Evolutionary conservation across 1,140 invertebrate species (phyloP).

Genomic region (Polyergus mexicanus): DNA sequence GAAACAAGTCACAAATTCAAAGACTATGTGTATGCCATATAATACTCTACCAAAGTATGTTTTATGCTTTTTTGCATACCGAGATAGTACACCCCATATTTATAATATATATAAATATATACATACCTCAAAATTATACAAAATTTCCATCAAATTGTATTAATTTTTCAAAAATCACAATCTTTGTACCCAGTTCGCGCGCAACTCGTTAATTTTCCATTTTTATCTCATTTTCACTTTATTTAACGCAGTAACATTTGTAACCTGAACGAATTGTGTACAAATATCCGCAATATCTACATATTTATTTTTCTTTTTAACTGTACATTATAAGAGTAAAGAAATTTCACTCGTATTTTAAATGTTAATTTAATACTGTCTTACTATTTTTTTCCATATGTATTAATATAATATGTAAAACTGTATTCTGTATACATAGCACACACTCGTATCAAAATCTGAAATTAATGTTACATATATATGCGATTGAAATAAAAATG

Average conservation of each 20-base stretch:
- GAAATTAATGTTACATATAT: slow-evolving; percentile 17
- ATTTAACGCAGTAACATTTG: slow-evolving; percentile 42
- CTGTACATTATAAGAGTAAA: slow-evolving; percentile 60
- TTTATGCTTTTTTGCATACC: slow-evolving; percentile 35
- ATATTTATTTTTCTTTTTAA: slow-evolving; percentile 51
- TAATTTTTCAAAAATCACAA: slow-evolving; percentile 67
- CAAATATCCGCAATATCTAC: slow-evolving; percentile 55
- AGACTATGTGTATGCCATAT: slow-evolving; percentile 37
- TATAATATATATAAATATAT: slow-evolving; percentile 26
- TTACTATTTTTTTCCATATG: slow-evolving; percentile 1
- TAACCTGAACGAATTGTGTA: slow-evolving; percentile 49
- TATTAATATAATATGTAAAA: slow-evolving; percentile 35
- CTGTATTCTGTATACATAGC: neutral
- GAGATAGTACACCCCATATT: neutral
- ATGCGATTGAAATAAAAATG: slow-evolving; percentile 61
- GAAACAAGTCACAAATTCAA: slow-evolving; percentile 39
- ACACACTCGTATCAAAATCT: slow-evolving; percentile 56
- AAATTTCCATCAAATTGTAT: slow-evolving; percentile 56
- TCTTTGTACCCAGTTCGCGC: slow-evolving; percentile 66
- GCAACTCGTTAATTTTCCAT: slow-evolving; percentile 24
- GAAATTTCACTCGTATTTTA: slow-evolving; percentile 38
- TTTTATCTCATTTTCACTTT: neutral
- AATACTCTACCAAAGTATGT: slow-evolving; percentile 69
- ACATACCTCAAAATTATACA: slow-evolving; percentile 70
- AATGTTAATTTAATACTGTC: slow-evolving; percentile 20